phyloP scores from a whole-genome alignment of 2,797 vertebrate genomes.

The Agapornis canus region DNA sequence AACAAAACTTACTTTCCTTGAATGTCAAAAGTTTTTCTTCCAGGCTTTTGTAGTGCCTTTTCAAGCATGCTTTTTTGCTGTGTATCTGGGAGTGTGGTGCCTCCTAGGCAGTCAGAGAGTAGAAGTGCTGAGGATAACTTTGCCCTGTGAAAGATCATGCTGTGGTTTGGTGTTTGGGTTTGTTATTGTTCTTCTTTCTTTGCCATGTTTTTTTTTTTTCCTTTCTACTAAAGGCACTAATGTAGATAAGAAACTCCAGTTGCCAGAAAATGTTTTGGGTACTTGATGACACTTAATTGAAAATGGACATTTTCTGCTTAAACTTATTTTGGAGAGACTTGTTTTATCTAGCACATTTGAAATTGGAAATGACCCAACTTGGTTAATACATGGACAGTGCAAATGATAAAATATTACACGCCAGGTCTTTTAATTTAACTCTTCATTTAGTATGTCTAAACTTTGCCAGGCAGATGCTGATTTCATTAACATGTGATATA shows the following conservation, averaged over 20 bases:
- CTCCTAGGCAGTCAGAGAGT: not conserved
- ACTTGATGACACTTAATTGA: not conserved
- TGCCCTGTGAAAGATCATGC: not conserved
- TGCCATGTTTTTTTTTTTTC: not conserved
- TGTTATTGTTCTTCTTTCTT: not conserved
- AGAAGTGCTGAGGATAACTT: not conserved
- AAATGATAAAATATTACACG: not conserved
- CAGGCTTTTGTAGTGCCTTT: not conserved
- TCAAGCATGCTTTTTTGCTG: not conserved
- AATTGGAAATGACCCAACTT: not conserved
- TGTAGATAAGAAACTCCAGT: not conserved
- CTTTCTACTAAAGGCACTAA: not conserved
- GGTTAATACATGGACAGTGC: not conserved
- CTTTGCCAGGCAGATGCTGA: constrained; percentile 3
- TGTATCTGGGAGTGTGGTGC: not conserved
- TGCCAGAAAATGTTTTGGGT: not conserved
- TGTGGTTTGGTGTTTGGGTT: not conserved
- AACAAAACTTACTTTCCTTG: not conserved
- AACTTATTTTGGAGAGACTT: constrained; percentile 1
- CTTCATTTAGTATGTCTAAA: not conserved
- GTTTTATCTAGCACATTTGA: constrained; percentile 6
- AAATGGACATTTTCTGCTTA: not conserved
- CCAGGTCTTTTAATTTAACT: not conserved
- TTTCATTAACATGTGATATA: not conserved
- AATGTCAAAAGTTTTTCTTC: not conserved